Conservation (phyloP, 1,140 invertebrate species). For the Drosophila prosaltans region DNA sequence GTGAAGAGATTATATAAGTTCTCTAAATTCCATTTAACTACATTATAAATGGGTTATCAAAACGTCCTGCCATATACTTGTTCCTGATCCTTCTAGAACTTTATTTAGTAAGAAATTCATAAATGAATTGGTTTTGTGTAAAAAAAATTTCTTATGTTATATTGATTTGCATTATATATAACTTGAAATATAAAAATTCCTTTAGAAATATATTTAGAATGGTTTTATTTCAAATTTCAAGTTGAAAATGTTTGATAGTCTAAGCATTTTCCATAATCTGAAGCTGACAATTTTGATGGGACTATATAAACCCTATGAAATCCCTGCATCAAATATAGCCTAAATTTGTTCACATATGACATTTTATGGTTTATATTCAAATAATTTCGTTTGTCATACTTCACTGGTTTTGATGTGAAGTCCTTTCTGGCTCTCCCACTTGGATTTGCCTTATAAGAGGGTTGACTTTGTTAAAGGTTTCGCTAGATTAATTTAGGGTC, state of each 20-base stretch:
- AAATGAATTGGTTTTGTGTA: too few relatives aligned
- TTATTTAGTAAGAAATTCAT: too few relatives aligned
- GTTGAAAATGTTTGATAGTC: too few relatives aligned
- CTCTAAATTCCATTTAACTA: too few relatives aligned
- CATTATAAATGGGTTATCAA: too few relatives aligned
- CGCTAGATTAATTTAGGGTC: slow-evolving; percentile 82
- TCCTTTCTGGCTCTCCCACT: slow-evolving; percentile 13
- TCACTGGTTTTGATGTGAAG: slow-evolving; percentile 70
- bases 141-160: too few relatives aligned
- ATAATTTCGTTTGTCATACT: slow-evolving; percentile 75
- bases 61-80: too few relatives aligned
- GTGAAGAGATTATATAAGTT: too few relatives aligned
- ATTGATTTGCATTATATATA: too few relatives aligned
- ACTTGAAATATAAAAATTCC: neutral
- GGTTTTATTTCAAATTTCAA: too few relatives aligned
- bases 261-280: neutral
- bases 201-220: neutral
- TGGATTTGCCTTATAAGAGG: slow-evolving; percentile 4
- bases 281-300: slow-evolving; percentile 1
- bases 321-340: slow-evolving; percentile 30
- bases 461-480: slow-evolving; percentile 62
- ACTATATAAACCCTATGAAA: slow-evolving; percentile 14
- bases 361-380: slow-evolving; percentile 72
- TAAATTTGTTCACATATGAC: slow-evolving; percentile 76
- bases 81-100: too few relatives aligned